A percentile compares a stretch with the other conserved stretches of the same genome.
These are phyloP conservation scores for Pachyrhynchus sulphureomaculatus DNA, from an alignment of 1,140 invertebrate genomes.

Conservation along the genomic window DNA sequence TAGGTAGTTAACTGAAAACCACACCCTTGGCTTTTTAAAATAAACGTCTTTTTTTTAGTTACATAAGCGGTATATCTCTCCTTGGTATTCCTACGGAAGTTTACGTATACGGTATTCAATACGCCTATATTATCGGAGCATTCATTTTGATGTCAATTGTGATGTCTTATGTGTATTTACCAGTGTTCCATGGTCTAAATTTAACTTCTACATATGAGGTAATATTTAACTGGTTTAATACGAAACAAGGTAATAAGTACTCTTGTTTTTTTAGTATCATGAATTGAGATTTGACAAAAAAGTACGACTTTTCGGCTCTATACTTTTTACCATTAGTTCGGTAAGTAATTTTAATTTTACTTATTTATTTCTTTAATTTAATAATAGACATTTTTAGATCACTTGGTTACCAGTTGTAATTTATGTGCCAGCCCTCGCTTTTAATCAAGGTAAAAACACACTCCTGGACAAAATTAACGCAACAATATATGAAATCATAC, in stretches of 20 bases:
- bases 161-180: slow-evolving; percentile 71
- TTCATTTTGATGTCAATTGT: slow-evolving; percentile 64
- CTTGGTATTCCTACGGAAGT: slow-evolving; percentile 79
- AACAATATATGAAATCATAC: no score
- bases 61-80: slow-evolving; percentile 64
- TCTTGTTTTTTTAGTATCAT: slow-evolving; percentile 69
- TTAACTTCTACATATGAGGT: slow-evolving; percentile 82
- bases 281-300: slow-evolving; percentile 73
- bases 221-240: background rate
- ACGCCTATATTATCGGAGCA: slow-evolving; percentile 63
- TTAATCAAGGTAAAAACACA: slow-evolving; percentile 66
- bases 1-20: no score
- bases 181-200: slow-evolving; percentile 77
- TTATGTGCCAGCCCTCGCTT: slow-evolving; percentile 72
- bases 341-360: slow-evolving; percentile 55
- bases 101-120: slow-evolving; percentile 77
- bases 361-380: no score
- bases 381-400: slow-evolving; percentile 58
- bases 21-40: no score
- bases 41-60: slow-evolving; percentile 57
- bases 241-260: slow-evolving; percentile 1
- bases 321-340: slow-evolving; percentile 69
- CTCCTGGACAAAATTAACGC: no score
- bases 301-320: slow-evolving; percentile 71
- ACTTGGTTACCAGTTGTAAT: slow-evolving; percentile 71